Base-by-base conservation (phyloP, 2,797 vertebrate genomes). In the Fringilla coelebs region DNA sequence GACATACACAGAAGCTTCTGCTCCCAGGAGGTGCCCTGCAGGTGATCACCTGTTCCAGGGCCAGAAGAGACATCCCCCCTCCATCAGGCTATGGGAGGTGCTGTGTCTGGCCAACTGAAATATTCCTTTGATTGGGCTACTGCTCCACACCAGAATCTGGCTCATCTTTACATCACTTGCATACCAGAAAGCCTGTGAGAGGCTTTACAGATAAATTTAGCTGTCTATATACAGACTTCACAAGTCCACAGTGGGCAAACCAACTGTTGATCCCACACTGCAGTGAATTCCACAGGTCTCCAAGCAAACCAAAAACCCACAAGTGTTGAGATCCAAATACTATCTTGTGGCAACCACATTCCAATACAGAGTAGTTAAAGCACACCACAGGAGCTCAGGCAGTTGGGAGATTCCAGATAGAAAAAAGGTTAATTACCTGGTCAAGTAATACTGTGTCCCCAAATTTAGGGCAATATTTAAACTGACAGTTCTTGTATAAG, bases 121-220 rank as follows among this genome's bases (percentile, higher is more conserved):
- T 3, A 2, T 28, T 71, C 61, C 34, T 60, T 52, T 34, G 26
- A 19, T 1, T 61, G 32, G 32, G 29, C 45, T 74, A 16, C 31
- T 49, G 67, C n/a, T 78, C n/a, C 32, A 40, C 71, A 43, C 18
- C 21, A 38, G 3, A 22, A 52, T 12, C 29, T 77, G 65, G 54
- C 45, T 89, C 72, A 75, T 92, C 76, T 89, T 60, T 62, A 88
- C 82, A 83, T 74, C 57, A 89, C 68, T 72, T 48, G 65, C 92
- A 94, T 89, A 85, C 78, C 90, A 94, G 49, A 71, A 63, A 71
- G 84, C 26, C 58, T 80, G 16, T 9, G 75, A 49, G 40, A 93
- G 63, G 72, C 86, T 80, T 68, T 11, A 67, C 41, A 88, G 93
- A 88, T 86, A 94, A 94, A 93, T 95, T 92, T 91, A 96, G 93